Conservation (phyloP, 1,140 invertebrate genomes). For the Drosophila bocki region DNA sequence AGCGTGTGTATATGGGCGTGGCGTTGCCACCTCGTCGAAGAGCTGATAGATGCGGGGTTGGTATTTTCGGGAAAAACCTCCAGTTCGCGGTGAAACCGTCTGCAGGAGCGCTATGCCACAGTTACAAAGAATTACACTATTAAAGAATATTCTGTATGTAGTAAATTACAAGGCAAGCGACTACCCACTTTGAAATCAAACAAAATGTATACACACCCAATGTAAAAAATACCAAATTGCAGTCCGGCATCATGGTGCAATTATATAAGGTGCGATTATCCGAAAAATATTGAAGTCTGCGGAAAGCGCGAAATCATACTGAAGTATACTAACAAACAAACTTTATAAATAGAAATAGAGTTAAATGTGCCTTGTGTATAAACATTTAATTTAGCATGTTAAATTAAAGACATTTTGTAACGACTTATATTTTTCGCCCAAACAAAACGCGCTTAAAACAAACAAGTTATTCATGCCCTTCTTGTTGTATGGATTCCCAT, state of each 20-base stretch:
- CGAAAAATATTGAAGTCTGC: not conserved
- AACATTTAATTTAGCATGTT: too few relatives aligned
- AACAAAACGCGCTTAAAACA: too few relatives aligned
- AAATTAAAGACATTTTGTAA: too few relatives aligned
- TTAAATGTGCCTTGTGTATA: too few relatives aligned
- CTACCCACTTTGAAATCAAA: not conserved
- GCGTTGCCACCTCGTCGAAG: slow-evolving; percentile 50
- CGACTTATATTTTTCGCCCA: too few relatives aligned
- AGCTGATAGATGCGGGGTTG: not conserved
- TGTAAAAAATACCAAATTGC: too few relatives aligned
- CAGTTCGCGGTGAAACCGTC: too few relatives aligned
- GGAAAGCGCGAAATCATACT: not conserved
- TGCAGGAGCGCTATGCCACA: not conserved
- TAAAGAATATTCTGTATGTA: too few relatives aligned
- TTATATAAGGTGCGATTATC: not conserved
- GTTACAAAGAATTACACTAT: not conserved
- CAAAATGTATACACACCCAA: not conserved
- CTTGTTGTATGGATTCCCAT: too few relatives aligned
- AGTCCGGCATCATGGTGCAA: too few relatives aligned
- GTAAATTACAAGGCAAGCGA: not conserved
- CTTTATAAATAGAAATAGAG: not conserved
- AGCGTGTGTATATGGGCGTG: slow-evolving; percentile 61
- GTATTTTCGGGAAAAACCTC: not conserved
- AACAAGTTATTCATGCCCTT: too few relatives aligned
- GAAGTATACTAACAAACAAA: not conserved